These are phyloP conservation scores for Dendropsophus ebraccatus DNA, from an alignment of 2,113 vertebrate species.

Conservation along the genomic window DNA sequence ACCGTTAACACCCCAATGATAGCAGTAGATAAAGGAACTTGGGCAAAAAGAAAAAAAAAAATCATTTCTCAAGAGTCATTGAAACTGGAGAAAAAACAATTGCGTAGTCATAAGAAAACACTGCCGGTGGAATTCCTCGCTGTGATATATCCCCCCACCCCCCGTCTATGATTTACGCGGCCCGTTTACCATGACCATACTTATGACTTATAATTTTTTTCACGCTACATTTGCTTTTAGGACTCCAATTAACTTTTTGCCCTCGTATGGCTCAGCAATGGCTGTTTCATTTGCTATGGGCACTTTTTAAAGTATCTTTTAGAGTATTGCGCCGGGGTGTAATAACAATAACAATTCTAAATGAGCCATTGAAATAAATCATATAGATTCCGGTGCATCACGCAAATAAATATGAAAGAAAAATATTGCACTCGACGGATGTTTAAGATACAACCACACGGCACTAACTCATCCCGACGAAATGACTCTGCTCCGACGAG, in stretches of 20 bases:
- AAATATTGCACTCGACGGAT: slow-evolving; percentile 29
- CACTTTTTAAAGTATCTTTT: slow-evolving; percentile 46
- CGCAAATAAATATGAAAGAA: slow-evolving; percentile 45
- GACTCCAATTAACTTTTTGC: slow-evolving; percentile 56
- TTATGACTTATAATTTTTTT: slow-evolving; percentile 56
- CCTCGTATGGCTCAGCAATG: slow-evolving; percentile 5
- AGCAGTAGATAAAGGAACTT: slow-evolving; percentile 35
- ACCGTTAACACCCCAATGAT: slow-evolving; percentile 31
- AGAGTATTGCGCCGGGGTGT: slow-evolving; percentile 13
- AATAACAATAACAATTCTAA: slow-evolving; percentile 57
- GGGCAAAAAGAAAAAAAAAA: slow-evolving; percentile 19
- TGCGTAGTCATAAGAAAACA: slow-evolving; percentile 24
- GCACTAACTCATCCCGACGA: slow-evolving; percentile 15
- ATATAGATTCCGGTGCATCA: slow-evolving; percentile 17
- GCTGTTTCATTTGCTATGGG: slow-evolving; percentile 38
- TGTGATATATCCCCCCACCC: slow-evolving; percentile 22
- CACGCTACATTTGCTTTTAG: slow-evolving; percentile 54
- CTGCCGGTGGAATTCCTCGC: slow-evolving; percentile 11
- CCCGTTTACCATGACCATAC: slow-evolving; percentile 20
- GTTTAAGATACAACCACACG: slow-evolving; percentile 22
- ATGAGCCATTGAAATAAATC: slow-evolving; percentile 54
- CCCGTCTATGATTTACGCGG: slow-evolving; percentile 36
- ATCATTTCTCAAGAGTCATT: slow-evolving; percentile 48
- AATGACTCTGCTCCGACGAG: slow-evolving; percentile 24
- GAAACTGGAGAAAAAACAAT: slow-evolving; percentile 47